Percentiles rank a stretch among this genome's conserved stretches.
Conservation (phyloP, 2,888 invertebrate genomes). For the Chymomyza caudatula region DNA sequence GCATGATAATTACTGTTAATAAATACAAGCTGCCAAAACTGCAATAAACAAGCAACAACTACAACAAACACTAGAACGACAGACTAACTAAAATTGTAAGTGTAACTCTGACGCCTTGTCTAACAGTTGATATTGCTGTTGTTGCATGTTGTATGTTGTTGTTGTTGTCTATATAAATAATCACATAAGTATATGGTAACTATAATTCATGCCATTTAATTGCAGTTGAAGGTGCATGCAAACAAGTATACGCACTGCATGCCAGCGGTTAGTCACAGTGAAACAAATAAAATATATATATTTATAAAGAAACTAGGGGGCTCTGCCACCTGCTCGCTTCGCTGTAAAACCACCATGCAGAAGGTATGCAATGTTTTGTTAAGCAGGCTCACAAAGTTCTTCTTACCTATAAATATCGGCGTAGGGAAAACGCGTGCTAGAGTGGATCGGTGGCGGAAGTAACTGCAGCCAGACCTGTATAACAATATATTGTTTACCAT, state of each 20-base stretch:
- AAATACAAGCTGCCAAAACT: constrained; percentile 68
- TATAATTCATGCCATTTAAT: constrained; percentile 51
- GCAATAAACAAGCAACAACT: constrained; percentile 50
- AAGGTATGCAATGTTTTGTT: too few species aligned
- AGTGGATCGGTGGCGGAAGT: too few species aligned
- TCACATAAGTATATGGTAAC: constrained; percentile 1
- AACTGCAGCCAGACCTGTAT: too few species aligned
- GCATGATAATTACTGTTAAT: constrained; percentile 58
- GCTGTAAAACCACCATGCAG: too few species aligned
- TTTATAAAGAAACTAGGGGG: too few species aligned
- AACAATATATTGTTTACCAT: too few species aligned
- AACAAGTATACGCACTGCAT: constrained; percentile 19
- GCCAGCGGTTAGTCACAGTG: constrained; percentile 26
- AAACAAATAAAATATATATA: too few species aligned
- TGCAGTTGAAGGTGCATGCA: constrained; percentile 38
- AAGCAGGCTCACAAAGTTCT: too few species aligned
- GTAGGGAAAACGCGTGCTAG: too few species aligned
- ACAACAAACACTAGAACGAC: constrained; percentile 33
- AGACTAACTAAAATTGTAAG: constrained; percentile 4
- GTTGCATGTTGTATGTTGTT: background rate
- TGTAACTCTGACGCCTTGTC: constrained; percentile 6
- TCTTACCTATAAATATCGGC: too few species aligned
- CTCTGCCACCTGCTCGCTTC: too few species aligned
- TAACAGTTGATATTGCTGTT: constrained; percentile 1
- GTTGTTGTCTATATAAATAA: constrained; percentile 17